A percentile compares a stretch with the other conserved stretches of the same genome.
phyloP scores from a whole-genome alignment of 1,140 invertebrate genomes.

The Ylistrum balloti region DNA sequence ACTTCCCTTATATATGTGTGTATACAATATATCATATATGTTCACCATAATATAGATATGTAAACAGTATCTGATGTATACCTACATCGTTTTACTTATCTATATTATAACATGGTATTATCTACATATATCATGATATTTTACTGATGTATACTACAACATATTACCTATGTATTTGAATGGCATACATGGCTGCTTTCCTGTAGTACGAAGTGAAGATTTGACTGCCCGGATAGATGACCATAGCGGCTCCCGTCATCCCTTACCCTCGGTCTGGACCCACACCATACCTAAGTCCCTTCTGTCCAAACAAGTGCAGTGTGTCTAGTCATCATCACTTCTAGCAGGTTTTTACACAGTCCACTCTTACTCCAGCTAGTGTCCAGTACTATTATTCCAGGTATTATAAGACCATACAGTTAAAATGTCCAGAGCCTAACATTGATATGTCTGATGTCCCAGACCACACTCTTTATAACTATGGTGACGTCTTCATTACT shows the following conservation, averaged over 20 bases:
- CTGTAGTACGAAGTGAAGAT: constrained; percentile 12
- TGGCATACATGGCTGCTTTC: constrained; percentile 41
- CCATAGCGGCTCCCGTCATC: not conserved
- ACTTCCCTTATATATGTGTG: too few species aligned
- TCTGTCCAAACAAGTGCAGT: not conserved
- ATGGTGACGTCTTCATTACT: too few species aligned
- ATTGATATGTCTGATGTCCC: too few species aligned
- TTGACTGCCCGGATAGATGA: constrained; percentile 42
- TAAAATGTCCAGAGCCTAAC: too few species aligned
- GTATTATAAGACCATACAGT: not conserved
- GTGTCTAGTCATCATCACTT: not conserved
- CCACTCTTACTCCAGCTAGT: not conserved
- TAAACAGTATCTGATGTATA: too few species aligned
- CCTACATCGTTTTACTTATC: too few species aligned
- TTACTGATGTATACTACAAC: too few species aligned
- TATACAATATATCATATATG: too few species aligned
- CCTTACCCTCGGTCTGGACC: not conserved
- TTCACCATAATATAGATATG: too few species aligned
- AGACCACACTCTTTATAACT: too few species aligned
- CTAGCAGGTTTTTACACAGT: not conserved
- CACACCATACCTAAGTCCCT: not conserved
- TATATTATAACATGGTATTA: too few species aligned
- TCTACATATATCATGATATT: too few species aligned
- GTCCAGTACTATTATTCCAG: not conserved
- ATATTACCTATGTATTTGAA: constrained; percentile 48